Evolutionary conservation across 2,797 vertebrate genomes (phyloP).

Genomic region (Oryzias sinensis): DNA sequence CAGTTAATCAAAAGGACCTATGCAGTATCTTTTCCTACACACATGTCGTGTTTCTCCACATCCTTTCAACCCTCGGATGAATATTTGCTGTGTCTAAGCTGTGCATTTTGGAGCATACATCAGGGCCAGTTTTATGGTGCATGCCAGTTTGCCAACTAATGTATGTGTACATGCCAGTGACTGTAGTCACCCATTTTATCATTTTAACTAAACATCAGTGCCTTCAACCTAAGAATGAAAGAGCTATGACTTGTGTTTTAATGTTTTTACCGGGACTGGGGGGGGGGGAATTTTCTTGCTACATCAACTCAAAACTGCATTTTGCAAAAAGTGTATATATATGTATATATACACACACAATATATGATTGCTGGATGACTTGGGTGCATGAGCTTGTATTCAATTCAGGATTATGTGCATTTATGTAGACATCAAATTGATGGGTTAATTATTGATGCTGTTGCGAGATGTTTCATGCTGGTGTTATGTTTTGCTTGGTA

Average conservation of each 20-base stretch:
- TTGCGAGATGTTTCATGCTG: conserved; percentile 49
- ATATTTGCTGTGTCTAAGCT: conserved; percentile 41
- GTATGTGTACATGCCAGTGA: conserved; percentile 58
- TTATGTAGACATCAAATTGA: conserved; percentile 36
- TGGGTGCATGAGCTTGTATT: conserved; percentile 50
- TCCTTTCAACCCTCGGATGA: conserved; percentile 3
- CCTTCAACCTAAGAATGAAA: conserved; percentile 64
- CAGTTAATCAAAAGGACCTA: conserved; percentile 57
- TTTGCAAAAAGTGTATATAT: conserved; percentile 23
- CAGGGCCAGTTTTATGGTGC: conserved; percentile 58
- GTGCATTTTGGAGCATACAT: conserved; percentile 48
- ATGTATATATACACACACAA: conserved; percentile 27
- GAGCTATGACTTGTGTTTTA: conserved; percentile 35
- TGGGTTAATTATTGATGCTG: conserved; percentile 44
- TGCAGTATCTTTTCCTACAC: conserved; percentile 62
- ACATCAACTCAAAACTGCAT: too few species aligned
- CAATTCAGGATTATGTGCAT: conserved; percentile 51
- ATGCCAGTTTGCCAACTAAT: conserved; percentile 52
- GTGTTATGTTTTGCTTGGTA: conserved; percentile 18
- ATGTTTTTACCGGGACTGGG: conserved; percentile 37
- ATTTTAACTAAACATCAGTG: conserved; percentile 52
- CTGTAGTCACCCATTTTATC: conserved; percentile 12
- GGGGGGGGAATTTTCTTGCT: background rate
- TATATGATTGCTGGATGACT: conserved; percentile 34
- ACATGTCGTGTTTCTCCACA: conserved; percentile 10